Evolutionary conservation across 2,113 vertebrate genomes (phyloP).

Genomic region (Salminus brasiliensis): DNA sequence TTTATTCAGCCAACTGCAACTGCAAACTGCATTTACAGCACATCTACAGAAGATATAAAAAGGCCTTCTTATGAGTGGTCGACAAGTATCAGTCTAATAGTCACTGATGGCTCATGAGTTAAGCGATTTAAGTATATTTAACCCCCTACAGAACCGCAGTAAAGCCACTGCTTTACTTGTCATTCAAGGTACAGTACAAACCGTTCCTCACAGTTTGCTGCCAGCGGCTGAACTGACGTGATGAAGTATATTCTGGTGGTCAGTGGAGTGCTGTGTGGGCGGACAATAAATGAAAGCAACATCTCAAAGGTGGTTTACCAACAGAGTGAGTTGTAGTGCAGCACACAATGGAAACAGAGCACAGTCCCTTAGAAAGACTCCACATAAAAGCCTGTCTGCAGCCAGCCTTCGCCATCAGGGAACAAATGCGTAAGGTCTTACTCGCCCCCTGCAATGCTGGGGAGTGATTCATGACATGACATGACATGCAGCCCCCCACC

Average conservation of each 20-base stretch:
- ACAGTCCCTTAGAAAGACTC: neutral
- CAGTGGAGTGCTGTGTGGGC: neutral
- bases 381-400: constrained; percentile 22
- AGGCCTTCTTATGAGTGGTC: no score
- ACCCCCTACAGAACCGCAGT: neutral
- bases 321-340: neutral
- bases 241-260: neutral
- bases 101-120: no score
- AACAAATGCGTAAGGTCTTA: constrained; percentile 52
- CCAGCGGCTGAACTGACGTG: neutral
- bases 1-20: no score
- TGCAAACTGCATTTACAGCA: no score
- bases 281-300: neutral
- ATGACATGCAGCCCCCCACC: neutral
- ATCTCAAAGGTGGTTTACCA: neutral
- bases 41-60: no score
- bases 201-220: neutral
- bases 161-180: neutral
- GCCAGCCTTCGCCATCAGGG: constrained; percentile 46
- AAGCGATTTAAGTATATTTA: no score
- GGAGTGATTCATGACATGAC: constrained; percentile 38
- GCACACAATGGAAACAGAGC: neutral
- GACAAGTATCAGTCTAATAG: no score
- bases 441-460: constrained; percentile 3
- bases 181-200: neutral